These are phyloP conservation scores for Umimayanthus chanpuru DNA, from an alignment of 92 coral and sea anemone genomes.

Conservation along the genomic window DNA sequence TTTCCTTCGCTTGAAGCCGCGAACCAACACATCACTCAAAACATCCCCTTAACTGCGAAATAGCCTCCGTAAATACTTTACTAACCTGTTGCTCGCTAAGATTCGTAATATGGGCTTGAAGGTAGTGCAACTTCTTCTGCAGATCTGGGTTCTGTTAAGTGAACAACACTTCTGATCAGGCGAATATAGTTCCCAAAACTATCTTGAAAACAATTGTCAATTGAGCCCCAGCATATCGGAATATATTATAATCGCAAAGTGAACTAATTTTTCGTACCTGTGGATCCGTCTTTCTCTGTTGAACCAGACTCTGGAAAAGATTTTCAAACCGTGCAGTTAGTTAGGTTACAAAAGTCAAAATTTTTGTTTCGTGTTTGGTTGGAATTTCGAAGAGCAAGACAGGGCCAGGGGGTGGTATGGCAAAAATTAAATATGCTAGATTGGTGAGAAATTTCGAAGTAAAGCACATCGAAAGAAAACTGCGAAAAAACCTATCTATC, in stretches of 20 bases:
- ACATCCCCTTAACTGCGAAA: slow-evolving; percentile 24
- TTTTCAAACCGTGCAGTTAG: slow-evolving; percentile 30
- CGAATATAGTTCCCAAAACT: slow-evolving; percentile 65
- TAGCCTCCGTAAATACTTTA: not conserved
- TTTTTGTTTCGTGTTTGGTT: slow-evolving; percentile 34
- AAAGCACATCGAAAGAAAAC: slow-evolving; percentile 39
- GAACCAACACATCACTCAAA: not conserved
- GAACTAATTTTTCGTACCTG: slow-evolving; percentile 76
- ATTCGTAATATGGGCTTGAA: slow-evolving; percentile 81
- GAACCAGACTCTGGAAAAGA: slow-evolving; percentile 75
- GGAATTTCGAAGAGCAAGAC: slow-evolving; percentile 1
- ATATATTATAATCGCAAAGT: slow-evolving; percentile 37
- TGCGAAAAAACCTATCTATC: not conserved
- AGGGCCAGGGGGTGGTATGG: slow-evolving; percentile 42
- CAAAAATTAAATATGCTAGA: slow-evolving; percentile 41
- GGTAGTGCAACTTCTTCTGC: slow-evolving; percentile 86
- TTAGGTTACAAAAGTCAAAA: slow-evolving; percentile 34
- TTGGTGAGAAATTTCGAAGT: slow-evolving; percentile 31
- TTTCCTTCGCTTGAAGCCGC: slow-evolving; percentile 25
- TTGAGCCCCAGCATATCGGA: slow-evolving; percentile 37
- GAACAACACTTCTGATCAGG: slow-evolving; percentile 50
- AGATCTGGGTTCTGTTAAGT: slow-evolving; percentile 90
- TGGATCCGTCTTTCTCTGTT: slow-evolving; percentile 91
- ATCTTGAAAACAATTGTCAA: slow-evolving; percentile 85
- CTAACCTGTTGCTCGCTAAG: slow-evolving; percentile 95